These are phyloP conservation scores for Aleiodes testaceus DNA, from an alignment of 2,888 invertebrate species.

Conservation along the genomic window DNA sequence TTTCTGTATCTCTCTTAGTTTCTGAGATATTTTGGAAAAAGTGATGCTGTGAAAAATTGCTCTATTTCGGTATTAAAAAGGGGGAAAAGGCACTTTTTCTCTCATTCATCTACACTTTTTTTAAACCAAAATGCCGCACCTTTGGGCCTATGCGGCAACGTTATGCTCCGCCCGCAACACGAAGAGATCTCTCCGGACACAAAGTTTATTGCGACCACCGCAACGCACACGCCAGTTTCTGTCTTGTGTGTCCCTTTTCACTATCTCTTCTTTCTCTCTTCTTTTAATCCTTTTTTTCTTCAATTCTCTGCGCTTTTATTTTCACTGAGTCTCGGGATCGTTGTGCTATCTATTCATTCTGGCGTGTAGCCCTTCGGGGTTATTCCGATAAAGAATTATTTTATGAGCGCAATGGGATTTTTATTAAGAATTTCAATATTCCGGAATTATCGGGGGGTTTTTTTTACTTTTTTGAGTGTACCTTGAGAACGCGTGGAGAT, in stretches of 20 bases:
- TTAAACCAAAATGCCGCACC: slow-evolving; percentile 24
- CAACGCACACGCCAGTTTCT: slow-evolving; percentile 5
- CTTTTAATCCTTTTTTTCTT: background rate
- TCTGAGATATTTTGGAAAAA: too few species aligned
- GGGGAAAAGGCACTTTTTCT: background rate
- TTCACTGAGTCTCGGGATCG: background rate
- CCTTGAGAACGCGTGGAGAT: too few species aligned
- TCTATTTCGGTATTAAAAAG: too few species aligned
- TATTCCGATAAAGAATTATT: background rate
- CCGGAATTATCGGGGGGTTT: background rate
- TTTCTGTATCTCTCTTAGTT: too few species aligned
- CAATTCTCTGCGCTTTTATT: background rate
- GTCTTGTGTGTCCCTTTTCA: background rate
- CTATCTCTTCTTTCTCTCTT: background rate
- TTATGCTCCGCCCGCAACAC: slow-evolving; percentile 35
- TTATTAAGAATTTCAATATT: background rate
- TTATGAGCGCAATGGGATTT: slow-evolving; percentile 9
- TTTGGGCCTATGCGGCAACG: slow-evolving; percentile 21
- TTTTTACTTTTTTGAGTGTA: background rate
- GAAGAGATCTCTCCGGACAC: slow-evolving; percentile 30
- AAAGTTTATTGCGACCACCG: slow-evolving; percentile 44
- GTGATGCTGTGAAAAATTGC: too few species aligned
- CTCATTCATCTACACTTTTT: slow-evolving; percentile 15
- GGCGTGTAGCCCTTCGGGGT: slow-evolving; percentile 18
- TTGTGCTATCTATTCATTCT: slow-evolving; percentile 15